Base-by-base conservation (phyloP, 2,888 invertebrate genomes). In the Eupithecia subfuscata region DNA sequence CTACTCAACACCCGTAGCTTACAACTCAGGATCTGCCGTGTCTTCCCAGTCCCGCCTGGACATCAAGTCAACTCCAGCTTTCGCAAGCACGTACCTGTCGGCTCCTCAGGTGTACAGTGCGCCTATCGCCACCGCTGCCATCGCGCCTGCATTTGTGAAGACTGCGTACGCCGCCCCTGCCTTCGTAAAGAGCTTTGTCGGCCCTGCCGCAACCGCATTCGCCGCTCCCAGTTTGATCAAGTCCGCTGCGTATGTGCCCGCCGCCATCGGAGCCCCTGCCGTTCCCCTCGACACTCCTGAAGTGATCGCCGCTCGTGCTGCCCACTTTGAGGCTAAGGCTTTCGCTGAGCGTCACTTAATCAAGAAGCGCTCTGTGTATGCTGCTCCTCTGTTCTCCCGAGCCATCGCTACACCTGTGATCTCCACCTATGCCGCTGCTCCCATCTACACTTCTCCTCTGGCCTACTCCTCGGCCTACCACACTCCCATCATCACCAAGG, bases 301-400 rank as follows among this genome's bases (percentile, higher is more conserved):
- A 79, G 92, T 93, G 22, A 81, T 90, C 72, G 92, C 93, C 69
- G 94, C 93, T 45, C 92, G 91, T 71, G 89, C 90, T 69, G 92
- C 90, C 25, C 94, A 92, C 84, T 89, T 91, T 63, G 88, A 92
- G 81, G 91, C 94, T 68, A 92, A 93, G 79, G 90, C 91, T 73
- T 80, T 90, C 11, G 87, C 90, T 77, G 90, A 88, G 37, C 86
- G 86, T 16, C 95, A 95, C 81, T 80, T 88, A 74, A 90, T 95
- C 83, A 85, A 88, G 78, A 95, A 95, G 84, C 92, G 95, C 18
- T 94, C 95, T 1, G 90, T 85, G 48, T 84, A 75, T 34, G 75
- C 88, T 25, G 79, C 89, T 22, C 91, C 91, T 34, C 72, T 89
- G 12, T 75, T 90, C 60, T 85, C 91, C 9, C 82, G 89, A 9